phyloP scores from a whole-genome alignment of 2,797 vertebrate genomes.

The Champsocephalus esox region DNA sequence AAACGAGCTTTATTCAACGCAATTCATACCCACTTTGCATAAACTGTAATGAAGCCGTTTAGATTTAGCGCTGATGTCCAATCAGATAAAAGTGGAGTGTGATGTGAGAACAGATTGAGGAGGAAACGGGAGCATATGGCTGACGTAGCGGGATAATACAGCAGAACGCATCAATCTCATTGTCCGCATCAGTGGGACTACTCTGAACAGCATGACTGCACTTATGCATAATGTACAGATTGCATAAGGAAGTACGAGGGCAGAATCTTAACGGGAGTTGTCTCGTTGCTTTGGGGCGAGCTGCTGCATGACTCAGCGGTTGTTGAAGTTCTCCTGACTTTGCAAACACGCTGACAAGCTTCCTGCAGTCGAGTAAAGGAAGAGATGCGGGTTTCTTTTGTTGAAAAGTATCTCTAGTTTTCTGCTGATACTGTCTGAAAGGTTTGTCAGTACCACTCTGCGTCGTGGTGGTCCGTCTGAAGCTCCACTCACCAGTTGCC shows the following conservation, averaged over 20 bases:
- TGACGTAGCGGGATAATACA: slow-evolving; percentile 5
- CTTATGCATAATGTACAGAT: slow-evolving; percentile 43
- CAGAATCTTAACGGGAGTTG: slow-evolving; percentile 20
- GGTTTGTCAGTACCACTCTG: slow-evolving; percentile 22
- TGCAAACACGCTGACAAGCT: slow-evolving; percentile 58
- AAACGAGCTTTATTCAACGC: slow-evolving; percentile 8
- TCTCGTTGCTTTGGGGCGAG: slow-evolving; percentile 44
- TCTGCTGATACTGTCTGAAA: slow-evolving; percentile 12
- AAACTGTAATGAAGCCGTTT: slow-evolving; percentile 8
- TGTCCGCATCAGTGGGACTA: slow-evolving; percentile 58
- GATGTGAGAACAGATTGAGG: slow-evolving; percentile 39
- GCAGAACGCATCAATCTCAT: slow-evolving; percentile 19
- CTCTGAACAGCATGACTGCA: slow-evolving; percentile 47
- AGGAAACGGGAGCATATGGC: slow-evolving; percentile 42
- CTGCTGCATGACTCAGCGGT: slow-evolving; percentile 65
- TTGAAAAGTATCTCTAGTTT: slow-evolving; percentile 34
- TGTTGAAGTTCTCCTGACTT: slow-evolving; percentile 47
- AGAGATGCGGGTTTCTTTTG: slow-evolving; percentile 29
- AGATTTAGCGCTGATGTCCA: slow-evolving; percentile 26
- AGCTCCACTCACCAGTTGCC: slow-evolving; percentile 10
- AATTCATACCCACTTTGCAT: neutral
- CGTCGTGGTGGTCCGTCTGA: slow-evolving; percentile 14
- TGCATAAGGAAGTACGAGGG: slow-evolving; percentile 8
- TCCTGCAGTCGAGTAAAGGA: slow-evolving; percentile 42
- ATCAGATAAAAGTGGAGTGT: slow-evolving; percentile 27